Evolutionary conservation across 2,888 invertebrate genomes (phyloP).

Genomic region (Cremastobaeus sp.): DNA sequence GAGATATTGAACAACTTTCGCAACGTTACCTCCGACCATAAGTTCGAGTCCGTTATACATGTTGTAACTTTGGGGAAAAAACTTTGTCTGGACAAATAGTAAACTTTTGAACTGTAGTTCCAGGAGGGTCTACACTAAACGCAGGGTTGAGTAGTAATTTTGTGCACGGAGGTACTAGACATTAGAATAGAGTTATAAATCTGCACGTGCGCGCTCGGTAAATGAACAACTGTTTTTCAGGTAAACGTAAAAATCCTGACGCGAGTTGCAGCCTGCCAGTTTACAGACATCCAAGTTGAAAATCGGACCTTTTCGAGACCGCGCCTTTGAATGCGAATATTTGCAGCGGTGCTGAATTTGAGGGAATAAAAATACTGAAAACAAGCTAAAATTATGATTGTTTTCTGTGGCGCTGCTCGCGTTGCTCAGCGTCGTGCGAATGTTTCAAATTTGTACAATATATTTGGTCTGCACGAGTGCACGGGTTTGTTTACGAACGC

Average conservation of each 20-base stretch:
- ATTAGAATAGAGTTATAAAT: slow-evolving; percentile 43
- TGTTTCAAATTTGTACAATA: slow-evolving; percentile 2
- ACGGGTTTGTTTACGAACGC: slow-evolving; percentile 27
- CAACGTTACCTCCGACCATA: slow-evolving; percentile 5
- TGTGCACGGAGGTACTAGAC: slow-evolving; percentile 46
- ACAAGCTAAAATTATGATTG: no score
- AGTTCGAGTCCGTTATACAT: slow-evolving; percentile 7
- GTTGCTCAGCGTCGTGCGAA: not conserved
- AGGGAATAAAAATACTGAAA: no score
- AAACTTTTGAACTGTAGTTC: slow-evolving; percentile 30
- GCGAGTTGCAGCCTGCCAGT: no score
- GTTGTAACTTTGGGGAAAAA: slow-evolving; percentile 4
- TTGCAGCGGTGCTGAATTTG: no score
- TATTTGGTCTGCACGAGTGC: slow-evolving; percentile 3
- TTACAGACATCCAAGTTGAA: no score
- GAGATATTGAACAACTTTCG: slow-evolving; percentile 5
- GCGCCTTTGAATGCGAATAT: no score
- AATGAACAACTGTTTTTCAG: slow-evolving; percentile 12
- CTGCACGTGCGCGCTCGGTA: slow-evolving; percentile 14
- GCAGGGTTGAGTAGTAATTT: slow-evolving; percentile 34
- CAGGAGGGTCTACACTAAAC: slow-evolving; percentile 43
- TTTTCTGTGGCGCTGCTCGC: not conserved
- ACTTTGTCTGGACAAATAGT: slow-evolving; percentile 26
- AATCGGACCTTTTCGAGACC: no score
- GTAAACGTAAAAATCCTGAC: no score